These are phyloP conservation scores for Formica aserva DNA, from an alignment of 2,888 invertebrate genomes.

Conservation along the genomic window DNA sequence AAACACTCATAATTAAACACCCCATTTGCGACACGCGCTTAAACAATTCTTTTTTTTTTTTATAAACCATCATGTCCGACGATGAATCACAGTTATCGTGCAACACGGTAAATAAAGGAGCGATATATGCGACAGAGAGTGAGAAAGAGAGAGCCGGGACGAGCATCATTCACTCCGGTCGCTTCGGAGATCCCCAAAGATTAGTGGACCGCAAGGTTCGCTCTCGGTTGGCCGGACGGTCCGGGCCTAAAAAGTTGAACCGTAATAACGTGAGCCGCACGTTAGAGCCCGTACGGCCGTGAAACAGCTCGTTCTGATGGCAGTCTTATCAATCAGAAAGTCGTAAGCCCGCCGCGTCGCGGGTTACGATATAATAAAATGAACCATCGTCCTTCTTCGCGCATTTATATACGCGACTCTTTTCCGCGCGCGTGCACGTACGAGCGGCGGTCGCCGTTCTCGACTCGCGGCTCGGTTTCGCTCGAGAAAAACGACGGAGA, in stretches of 20 bases:
- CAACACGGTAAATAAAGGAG: constrained; percentile 3
- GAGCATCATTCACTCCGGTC: constrained; percentile 2
- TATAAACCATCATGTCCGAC: background rate
- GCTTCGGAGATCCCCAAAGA: constrained; percentile 45
- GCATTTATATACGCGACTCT: constrained; percentile 63
- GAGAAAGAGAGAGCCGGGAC: background rate
- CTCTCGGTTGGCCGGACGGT: constrained; percentile 43
- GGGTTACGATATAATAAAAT: constrained; percentile 83
- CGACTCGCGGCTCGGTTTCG: constrained; percentile 7
- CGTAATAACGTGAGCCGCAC: constrained; percentile 46
- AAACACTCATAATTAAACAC: constrained; percentile 44
- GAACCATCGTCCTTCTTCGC: constrained; percentile 70
- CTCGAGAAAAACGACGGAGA: constrained; percentile 43
- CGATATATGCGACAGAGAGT: constrained; percentile 8
- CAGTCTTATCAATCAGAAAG: constrained; percentile 79
- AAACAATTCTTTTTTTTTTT: constrained; percentile 8
- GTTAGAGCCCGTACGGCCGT: constrained; percentile 50
- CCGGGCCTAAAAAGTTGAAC: constrained; percentile 40
- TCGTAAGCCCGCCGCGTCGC: constrained; percentile 70
- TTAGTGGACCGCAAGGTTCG: constrained; percentile 46
- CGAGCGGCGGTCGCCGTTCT: constrained; percentile 31
- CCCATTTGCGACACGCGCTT: constrained; percentile 19
- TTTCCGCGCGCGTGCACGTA: constrained; percentile 33
- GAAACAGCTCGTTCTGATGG: constrained; percentile 66
- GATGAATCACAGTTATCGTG: constrained; percentile 40